Base-by-base conservation (phyloP, 2,888 invertebrate genomes). In the Mesopsocus fuscifrons region DNA sequence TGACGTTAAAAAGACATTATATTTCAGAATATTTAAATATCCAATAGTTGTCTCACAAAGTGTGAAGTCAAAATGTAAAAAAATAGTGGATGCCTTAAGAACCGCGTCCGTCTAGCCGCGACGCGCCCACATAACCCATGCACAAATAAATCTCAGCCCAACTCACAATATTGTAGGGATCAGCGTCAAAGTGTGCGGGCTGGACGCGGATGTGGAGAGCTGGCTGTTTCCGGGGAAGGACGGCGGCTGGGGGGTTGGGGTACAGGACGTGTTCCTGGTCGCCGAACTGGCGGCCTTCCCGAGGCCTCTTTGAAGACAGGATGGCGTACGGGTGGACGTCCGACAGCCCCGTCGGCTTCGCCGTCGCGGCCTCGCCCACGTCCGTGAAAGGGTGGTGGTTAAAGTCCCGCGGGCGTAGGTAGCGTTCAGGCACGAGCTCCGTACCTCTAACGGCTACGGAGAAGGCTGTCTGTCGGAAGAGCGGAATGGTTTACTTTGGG, bases 381-480 rank as follows among this genome's bases (percentile, higher is more conserved):
- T 48, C 44, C 26, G 46, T 41, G 49, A 51, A 52, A 8, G 63
- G 61, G 54, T 63, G 62, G 23, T 60, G 62, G 53, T 64, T 63
- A 53, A 58, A 64, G 53, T 62, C 57, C 44, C 62, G 53, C 3
- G 62, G 61, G 26, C 54, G 51, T 31, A 63, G 54, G 46, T 55
- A 57, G 46, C 60, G 53, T 52, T 59, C 61, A 17, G 58, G 59
- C 41, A 57, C 54, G 18, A 53, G 53, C 49, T 38, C 38, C 20
- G 38, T 38, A n/a, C 18, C 17, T 38, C 18, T 20, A 5, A 20
- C 20, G 3, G 38, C 20, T 38, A 20, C 21, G 17, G 20, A 20
- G 18, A 38, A 15, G 38, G 20, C 11, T 20, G 26, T 9, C 26
- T 26, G 26, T n/a, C n/a, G n/a, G n/a, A n/a, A n/a, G n/a, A n/a